Evolutionary conservation across 2,888 invertebrate species (phyloP).

Genomic region (Sepiola atlantica): DNA sequence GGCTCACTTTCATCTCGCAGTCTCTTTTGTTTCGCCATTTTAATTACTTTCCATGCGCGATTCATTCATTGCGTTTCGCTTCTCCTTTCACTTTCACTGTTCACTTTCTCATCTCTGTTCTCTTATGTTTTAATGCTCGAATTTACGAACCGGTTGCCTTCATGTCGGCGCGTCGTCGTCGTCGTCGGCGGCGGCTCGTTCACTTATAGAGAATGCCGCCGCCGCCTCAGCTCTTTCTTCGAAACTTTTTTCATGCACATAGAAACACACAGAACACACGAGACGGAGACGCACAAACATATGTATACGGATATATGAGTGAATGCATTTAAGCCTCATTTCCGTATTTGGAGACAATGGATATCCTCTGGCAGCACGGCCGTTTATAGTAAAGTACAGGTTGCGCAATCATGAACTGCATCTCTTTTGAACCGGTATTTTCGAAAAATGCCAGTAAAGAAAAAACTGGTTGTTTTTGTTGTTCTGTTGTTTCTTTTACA

Average conservation of each 20-base stretch:
- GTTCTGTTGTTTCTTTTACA: no score
- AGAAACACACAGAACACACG: background rate
- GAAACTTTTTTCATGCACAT: no score
- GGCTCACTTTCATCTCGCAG: slow-evolving; percentile 32
- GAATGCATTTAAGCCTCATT: background rate
- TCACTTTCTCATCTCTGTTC: background rate
- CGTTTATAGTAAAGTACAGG: no score
- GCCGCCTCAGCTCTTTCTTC: no score
- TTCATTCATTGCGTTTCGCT: background rate
- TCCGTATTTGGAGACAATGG: no score
- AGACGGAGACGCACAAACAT: background rate
- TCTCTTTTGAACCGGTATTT: no score
- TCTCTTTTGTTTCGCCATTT: background rate
- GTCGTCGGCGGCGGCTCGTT: background rate
- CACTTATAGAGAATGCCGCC: no score
- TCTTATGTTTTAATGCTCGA: background rate
- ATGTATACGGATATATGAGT: background rate
- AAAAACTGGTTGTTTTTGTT: no score
- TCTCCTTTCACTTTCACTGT: background rate
- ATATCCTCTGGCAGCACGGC: no score
- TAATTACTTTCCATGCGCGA: background rate
- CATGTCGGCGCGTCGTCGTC: no score
- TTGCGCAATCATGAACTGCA: no score
- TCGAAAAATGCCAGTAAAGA: no score
- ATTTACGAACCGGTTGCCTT: background rate